Base-by-base conservation (phyloP, 2,888 invertebrate genomes). In the Sepiola atlantica region DNA sequence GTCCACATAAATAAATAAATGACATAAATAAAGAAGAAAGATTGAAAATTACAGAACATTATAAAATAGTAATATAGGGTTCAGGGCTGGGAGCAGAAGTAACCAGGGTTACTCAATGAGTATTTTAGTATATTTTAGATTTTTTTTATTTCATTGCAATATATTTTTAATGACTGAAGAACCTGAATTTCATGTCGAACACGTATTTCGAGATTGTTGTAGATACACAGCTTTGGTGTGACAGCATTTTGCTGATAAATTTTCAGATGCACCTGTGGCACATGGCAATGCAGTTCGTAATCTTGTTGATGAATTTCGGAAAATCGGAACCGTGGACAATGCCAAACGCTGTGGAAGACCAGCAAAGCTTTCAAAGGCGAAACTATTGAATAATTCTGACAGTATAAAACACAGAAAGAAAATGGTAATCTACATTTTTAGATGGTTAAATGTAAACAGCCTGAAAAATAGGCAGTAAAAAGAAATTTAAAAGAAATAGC, bases 361-460 rank as follows among this genome's bases (percentile, higher is more conserved):
- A 92, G 18, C 28, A 54, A 92, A 92, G 54, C 54, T 92, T n/a
- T n/a, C n/a, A n/a, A n/a, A n/a, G n/a, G n/a, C n/a, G n/a, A n/a
- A n/a, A n/a, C n/a, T 24, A 14, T 92, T 92, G 92, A 20, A 92
- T 92, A 92, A 45, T 92, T 92, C 92, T 92, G 92, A 35, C 54
- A n/a, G n/a, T n/a, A n/a, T n/a, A n/a, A n/a, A n/a, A n/a, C n/a
- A n/a, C n/a, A n/a, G n/a, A n/a, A n/a, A n/a, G n/a, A n/a, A n/a
- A n/a, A n/a, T n/a, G n/a, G n/a, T n/a, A n/a, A n/a, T n/a, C n/a
- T n/a, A n/a, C n/a, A n/a, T n/a, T n/a, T n/a, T n/a, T n/a, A n/a
- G n/a, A n/a, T n/a, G n/a, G n/a, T n/a, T n/a, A n/a, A n/a, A n/a
- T n/a, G n/a, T n/a, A n/a, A n/a, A n/a, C n/a, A n/a, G n/a, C n/a